A percentile compares a stretch with the other conserved stretches of the same genome.
These are phyloP conservation scores for Myotis findleyi DNA, from an alignment of 2,797 vertebrate species.

Conservation along the genomic window DNA sequence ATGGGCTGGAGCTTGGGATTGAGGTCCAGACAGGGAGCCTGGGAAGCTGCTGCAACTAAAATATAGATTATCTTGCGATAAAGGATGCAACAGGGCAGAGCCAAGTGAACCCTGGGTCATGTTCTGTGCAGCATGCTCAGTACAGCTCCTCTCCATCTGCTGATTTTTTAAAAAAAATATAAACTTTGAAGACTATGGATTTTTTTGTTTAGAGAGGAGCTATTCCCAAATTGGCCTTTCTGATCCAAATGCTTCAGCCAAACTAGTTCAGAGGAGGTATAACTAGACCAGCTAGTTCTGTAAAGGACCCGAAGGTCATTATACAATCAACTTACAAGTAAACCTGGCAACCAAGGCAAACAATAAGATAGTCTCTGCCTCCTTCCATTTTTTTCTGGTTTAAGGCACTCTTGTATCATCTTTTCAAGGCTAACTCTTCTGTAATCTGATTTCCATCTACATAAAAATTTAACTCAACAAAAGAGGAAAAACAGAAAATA, in stretches of 20 bases:
- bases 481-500: background rate
- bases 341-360: background rate
- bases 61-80: background rate
- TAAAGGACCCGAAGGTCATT: background rate
- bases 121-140: background rate
- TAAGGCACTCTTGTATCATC: background rate
- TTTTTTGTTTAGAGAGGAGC: background rate
- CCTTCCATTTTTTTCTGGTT: background rate
- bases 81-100: background rate
- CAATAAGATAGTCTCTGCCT: background rate
- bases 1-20: background rate
- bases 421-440: background rate
- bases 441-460: background rate
- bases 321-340: background rate
- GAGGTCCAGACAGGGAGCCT: background rate
- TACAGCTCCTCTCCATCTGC: background rate
- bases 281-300: background rate
- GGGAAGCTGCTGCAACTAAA: background rate
- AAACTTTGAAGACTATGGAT: background rate
- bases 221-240: background rate
- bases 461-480: slow-evolving; percentile 24
- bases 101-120: background rate
- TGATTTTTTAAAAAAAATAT: background rate
- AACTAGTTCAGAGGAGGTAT: background rate
- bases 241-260: background rate